phyloP scores from a whole-genome alignment of 2,888 invertebrate species.

The Epistrophe grossulariae region DNA sequence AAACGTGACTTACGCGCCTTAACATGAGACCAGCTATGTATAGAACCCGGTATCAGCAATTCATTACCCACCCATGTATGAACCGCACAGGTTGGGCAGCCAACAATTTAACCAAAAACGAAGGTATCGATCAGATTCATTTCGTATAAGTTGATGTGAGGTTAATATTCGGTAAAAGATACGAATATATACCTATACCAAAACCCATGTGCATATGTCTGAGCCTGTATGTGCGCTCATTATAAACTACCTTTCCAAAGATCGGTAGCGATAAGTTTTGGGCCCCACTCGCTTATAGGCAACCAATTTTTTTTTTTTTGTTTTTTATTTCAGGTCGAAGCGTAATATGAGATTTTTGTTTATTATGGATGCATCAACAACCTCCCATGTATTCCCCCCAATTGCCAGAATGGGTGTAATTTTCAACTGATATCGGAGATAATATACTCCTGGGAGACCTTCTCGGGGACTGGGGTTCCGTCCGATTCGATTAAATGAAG shows the following conservation, averaged over 20 bases:
- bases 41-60: constrained; percentile 21
- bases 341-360: constrained; percentile 70
- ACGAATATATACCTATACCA: no score
- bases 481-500: constrained; percentile 61
- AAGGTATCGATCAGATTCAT: constrained; percentile 59
- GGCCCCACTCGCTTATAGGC: background rate
- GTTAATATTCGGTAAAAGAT: constrained; percentile 58
- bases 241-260: constrained; percentile 53
- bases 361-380: constrained; percentile 51
- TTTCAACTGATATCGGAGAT: constrained; percentile 65
- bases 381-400: constrained; percentile 5
- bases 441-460: constrained; percentile 72
- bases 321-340: constrained; percentile 16
- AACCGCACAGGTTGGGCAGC: constrained; percentile 34
- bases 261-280: constrained; percentile 69
- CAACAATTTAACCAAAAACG: constrained; percentile 15
- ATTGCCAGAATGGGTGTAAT: constrained; percentile 28
- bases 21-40: background rate
- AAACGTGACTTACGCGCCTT: constrained; percentile 46
- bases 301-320: constrained; percentile 24
- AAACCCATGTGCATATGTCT: constrained; percentile 17
- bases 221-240: constrained; percentile 19
- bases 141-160: constrained; percentile 26
- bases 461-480: constrained; percentile 26
- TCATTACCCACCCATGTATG: constrained; percentile 35